Percentiles rank a stretch among this genome's conserved stretches.
These are phyloP conservation scores for Chiridota heheva DNA, from an alignment of 35 echinoderm and acorn worm species.

Conservation along the genomic window DNA sequence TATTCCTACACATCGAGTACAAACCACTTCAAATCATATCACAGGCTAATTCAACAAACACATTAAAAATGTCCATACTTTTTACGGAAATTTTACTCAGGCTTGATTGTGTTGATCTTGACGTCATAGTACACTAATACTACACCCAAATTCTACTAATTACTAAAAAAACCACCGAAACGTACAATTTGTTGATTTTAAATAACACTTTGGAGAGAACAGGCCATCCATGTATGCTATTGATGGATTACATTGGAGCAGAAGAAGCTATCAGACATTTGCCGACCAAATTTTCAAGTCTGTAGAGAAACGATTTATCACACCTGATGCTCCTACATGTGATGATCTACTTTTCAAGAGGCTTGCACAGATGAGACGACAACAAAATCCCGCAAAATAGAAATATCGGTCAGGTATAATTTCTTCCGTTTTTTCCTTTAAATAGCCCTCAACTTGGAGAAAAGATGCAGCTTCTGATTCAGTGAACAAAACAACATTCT, in stretches of 20 bases:
- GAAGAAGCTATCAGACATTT: not conserved
- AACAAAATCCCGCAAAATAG: too few species aligned
- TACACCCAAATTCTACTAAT: slow-evolving; percentile 3
- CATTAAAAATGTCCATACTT: not conserved
- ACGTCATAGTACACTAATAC: not conserved
- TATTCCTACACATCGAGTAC: not conserved
- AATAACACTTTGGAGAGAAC: not conserved
- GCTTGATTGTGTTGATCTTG: not conserved
- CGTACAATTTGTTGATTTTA: slow-evolving; percentile 4
- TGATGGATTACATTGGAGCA: not conserved
- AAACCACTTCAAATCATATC: not conserved
- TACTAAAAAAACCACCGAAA: slow-evolving; percentile 1
- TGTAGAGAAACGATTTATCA: not conserved
- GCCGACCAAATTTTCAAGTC: not conserved
- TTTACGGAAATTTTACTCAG: not conserved
- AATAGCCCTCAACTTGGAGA: too few species aligned
- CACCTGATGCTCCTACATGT: too few species aligned
- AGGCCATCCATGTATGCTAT: not conserved
- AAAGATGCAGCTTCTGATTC: too few species aligned
- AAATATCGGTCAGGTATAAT: too few species aligned
- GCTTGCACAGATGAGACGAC: too few species aligned
- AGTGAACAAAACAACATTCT: too few species aligned
- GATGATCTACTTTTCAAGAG: too few species aligned
- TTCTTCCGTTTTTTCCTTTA: too few species aligned
- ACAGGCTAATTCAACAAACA: not conserved